phyloP scores from a whole-genome alignment of 2,113 vertebrate genomes.

The Xiphophorus couchianus region DNA sequence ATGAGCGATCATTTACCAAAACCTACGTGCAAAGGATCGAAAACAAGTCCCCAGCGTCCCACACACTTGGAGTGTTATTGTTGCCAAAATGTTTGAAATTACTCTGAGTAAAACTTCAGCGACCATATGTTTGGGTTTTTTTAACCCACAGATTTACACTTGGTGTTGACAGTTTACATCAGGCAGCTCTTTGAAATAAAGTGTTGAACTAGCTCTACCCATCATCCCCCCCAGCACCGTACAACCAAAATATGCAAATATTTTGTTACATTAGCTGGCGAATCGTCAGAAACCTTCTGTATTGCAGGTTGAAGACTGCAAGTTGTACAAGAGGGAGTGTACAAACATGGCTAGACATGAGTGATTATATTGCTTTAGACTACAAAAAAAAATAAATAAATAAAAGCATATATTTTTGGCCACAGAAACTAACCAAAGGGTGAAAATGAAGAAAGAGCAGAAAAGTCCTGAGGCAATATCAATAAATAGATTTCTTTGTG shows the following conservation, averaged over 20 bases:
- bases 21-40: background rate
- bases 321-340: background rate
- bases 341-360: background rate
- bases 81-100: background rate
- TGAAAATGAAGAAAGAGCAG: background rate
- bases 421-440: background rate
- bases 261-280: background rate
- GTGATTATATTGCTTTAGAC: background rate
- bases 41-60: conserved; percentile 15
- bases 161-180: background rate
- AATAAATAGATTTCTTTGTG: background rate
- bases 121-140: background rate
- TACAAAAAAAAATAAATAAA: background rate
- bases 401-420: too few species aligned
- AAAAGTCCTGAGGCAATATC: background rate
- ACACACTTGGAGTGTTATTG: background rate
- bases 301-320: background rate
- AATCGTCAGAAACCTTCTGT: background rate
- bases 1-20: conserved; percentile 28
- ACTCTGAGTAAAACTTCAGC: background rate
- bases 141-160: background rate
- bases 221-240: background rate
- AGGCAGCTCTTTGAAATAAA: background rate
- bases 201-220: background rate
- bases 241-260: background rate